phyloP scores from a whole-genome alignment of 2,797 vertebrate genomes.

The Corythornis leucogaster region DNA sequence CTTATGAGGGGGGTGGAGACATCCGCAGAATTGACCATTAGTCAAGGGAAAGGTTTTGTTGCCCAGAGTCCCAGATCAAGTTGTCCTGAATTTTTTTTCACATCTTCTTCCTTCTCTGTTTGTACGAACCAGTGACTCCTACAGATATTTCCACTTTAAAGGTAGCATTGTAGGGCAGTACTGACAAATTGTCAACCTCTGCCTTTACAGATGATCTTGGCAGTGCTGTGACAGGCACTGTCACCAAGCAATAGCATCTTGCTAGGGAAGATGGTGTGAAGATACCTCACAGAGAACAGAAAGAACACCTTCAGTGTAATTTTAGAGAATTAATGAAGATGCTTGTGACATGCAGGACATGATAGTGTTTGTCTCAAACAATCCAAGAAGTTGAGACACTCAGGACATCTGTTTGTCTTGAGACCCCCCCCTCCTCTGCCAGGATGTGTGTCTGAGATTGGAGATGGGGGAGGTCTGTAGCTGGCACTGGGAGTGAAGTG shows the following conservation, averaged over 20 bases:
- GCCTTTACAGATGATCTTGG: neutral
- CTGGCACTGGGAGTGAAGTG: too few species aligned
- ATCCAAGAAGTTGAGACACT: too few species aligned
- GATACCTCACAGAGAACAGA: neutral
- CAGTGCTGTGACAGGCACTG: neutral
- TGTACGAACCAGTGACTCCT: neutral
- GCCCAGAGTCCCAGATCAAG: neutral
- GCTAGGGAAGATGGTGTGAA: neutral
- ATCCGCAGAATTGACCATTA: neutral
- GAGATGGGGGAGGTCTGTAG: too few species aligned
- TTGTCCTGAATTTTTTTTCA: neutral
- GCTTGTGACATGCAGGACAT: too few species aligned
- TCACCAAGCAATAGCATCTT: neutral
- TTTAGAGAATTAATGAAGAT: neutral
- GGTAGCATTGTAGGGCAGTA: neutral
- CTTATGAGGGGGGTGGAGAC: rapidly evolving
- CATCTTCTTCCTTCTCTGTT: neutral
- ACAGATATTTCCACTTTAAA: neutral
- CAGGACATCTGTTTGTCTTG: too few species aligned
- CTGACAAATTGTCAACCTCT: neutral
- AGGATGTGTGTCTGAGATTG: too few species aligned
- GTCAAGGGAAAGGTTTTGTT: neutral
- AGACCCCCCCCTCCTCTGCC: too few species aligned
- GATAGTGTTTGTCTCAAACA: too few species aligned
- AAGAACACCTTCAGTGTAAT: neutral